Evolutionary conservation across 2,888 invertebrate species (phyloP), one percentile per base, ranked within the genome.

Genomic region (Erebia aethiops): DNA sequence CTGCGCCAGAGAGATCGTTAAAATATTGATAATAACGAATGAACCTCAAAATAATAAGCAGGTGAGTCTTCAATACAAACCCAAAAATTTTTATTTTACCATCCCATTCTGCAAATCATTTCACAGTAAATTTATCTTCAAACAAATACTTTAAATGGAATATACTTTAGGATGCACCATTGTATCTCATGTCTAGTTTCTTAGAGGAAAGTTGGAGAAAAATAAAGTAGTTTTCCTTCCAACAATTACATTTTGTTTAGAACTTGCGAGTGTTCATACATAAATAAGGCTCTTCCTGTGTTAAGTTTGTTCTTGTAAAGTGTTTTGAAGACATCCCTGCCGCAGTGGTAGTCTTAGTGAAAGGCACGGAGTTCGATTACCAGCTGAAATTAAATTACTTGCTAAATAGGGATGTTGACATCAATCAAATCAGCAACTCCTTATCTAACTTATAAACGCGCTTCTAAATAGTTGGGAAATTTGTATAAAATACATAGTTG

Each of bases 241-340:
- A 62, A 62, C 61, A 21, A 46, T 46, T 46, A 62, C 61, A 46
- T 62, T 60, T 13, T 62, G 61, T 62, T 62, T 49, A 46, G 46
- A 62, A 46, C 61, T 46, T 16, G 49, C 18, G 46, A 43, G 61
- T 62, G 61, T 62, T 14, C 14, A 18, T 41, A 58, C 18, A 16
- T 61, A 62, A 62, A 62, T 49, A 62, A 46, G 18, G 61, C 2
- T 14, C 21, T 62, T 62, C 11, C 61, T 18, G 61, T 46, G 13
- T 3, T 49, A 46, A 46, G 13, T 21, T 62, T 56, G 8, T 62
- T 21, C 13, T 46, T 21, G 61, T 46, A 62, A 46, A 21, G 46
- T 62, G 46, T 46, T 62, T 62, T 62, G 46, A 49, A 62, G 49
- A 46, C 49, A 46, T 43, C 1, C 3, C 43, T 43, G 3, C 10